Evolutionary conservation across 2,113 vertebrate genomes (phyloP), one percentile per base, ranked within the genome.

Genomic region (Glaucidium brasilianum): DNA sequence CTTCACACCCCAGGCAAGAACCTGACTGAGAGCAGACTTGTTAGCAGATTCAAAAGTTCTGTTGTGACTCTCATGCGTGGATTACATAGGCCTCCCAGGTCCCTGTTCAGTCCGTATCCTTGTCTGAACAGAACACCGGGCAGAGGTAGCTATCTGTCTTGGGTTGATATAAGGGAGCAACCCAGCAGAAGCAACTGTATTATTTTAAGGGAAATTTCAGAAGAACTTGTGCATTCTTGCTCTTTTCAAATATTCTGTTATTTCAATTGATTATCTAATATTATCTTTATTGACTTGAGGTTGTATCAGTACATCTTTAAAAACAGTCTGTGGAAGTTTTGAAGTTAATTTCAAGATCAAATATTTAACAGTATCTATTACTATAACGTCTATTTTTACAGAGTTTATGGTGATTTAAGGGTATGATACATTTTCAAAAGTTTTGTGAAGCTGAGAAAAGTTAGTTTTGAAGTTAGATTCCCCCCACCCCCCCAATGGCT

Each of bases 91-190:
- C 20, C 13, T 75, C 52, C n/a, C 59, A 59, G 32, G 16, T 59
- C 25, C 49, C 43, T 75, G 23, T 63, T 63, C 15, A 37, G 47
- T 53, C 66, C 21, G 2, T 39, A 30, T 22, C 41, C 32, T 76
- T 1, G 0, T 45, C n/a, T 66, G 64, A 87, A 20, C 19, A 59
- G 63, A 73, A 26, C 32, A 2, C 4, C 1, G 18, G 27, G 32
- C 30, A 35, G 39, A 53, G 35, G 30, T 19, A 56, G 21, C 8
- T 43, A 27, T 5, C 43, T 90, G 19, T 41, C 47, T 77, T 62
- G 47, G 25, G 2, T 71, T 32, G 23, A 23, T 55, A 3, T 58
- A 26, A 49, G 21, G 27, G 45, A 81, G 50, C 39, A 84, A 74
- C 47, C 14, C 64, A 56, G 37, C 11, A 45, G 35, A 92, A 93